Evolutionary conservation across 2,797 vertebrate species (phyloP).

Genomic region (Neopelma chrysocephalum): DNA sequence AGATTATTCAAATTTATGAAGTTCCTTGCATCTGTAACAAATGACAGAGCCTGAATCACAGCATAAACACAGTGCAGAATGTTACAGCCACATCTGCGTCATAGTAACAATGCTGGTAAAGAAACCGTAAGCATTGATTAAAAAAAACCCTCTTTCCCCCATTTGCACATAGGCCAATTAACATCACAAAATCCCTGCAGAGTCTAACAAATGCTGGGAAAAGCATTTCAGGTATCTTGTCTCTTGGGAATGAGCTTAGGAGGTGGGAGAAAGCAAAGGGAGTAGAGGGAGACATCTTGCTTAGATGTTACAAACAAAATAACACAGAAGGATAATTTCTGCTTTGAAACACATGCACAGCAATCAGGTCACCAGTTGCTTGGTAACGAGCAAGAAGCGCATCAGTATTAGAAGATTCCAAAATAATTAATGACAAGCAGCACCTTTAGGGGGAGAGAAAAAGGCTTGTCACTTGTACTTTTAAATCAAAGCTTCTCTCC

Average conservation of each 20-base stretch:
- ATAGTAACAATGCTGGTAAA: background rate
- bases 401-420: slow-evolving; percentile 46
- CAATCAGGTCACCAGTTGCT: slow-evolving; percentile 58
- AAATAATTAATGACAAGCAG: slow-evolving; percentile 64
- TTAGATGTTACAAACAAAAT: slow-evolving; percentile 27
- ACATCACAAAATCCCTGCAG: background rate
- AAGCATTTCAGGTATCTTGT: background rate
- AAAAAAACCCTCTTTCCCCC: slow-evolving; percentile 5
- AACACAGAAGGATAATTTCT: background rate
- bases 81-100: background rate
- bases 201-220: background rate
- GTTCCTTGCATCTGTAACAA: background rate
- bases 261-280: background rate
- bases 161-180: background rate
- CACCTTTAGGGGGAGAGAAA: slow-evolving; percentile 57
- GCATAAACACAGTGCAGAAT: background rate
- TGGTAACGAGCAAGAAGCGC: slow-evolving; percentile 59
- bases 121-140: background rate
- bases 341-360: slow-evolving; percentile 51
- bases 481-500: slow-evolving; percentile 16
- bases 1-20: background rate
- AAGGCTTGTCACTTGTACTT: slow-evolving; percentile 34
- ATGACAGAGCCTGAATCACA: background rate
- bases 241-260: background rate
- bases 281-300: background rate